phyloP scores from a whole-genome alignment of 2,113 vertebrate species.

The Anseranas semipalmata region DNA sequence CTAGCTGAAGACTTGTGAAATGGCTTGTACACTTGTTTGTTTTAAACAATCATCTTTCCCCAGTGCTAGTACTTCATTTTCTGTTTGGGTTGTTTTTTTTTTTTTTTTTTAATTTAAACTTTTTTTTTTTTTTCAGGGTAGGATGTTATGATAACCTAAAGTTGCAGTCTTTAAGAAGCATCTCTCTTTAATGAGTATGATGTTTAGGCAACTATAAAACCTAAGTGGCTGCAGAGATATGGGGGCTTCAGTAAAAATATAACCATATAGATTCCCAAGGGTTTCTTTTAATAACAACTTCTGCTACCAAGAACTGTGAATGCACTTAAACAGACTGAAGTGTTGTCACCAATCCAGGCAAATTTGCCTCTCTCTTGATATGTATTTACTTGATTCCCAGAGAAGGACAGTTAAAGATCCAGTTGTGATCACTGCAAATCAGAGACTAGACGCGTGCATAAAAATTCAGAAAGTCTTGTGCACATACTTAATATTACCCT shows the following conservation, averaged over 20 bases:
- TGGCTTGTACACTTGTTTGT: not conserved
- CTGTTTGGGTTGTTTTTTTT: not conserved
- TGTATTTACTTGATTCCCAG: not conserved
- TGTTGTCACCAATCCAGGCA: not conserved
- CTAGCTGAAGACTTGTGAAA: not conserved
- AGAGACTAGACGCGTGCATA: not conserved
- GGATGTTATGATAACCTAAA: not conserved
- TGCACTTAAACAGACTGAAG: not conserved
- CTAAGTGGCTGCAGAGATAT: not conserved
- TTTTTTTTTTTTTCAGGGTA: not conserved
- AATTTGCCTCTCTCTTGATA: not conserved
- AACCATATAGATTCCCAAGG: not conserved
- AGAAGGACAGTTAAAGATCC: not conserved
- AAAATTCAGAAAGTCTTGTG: not conserved
- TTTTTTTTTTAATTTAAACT: not conserved
- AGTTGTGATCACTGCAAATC: not conserved
- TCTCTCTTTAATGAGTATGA: not conserved
- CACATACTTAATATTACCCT: not conserved
- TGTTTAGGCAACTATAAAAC: not conserved
- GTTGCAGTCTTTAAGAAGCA: not conserved
- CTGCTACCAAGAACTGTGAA: not conserved
- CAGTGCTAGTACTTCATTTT: not conserved
- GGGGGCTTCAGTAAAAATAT: not conserved
- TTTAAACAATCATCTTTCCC: not conserved
- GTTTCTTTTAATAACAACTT: not conserved